Base-by-base conservation (phyloP, 2,113 vertebrate species). In the Prionailurus viverrinus region DNA sequence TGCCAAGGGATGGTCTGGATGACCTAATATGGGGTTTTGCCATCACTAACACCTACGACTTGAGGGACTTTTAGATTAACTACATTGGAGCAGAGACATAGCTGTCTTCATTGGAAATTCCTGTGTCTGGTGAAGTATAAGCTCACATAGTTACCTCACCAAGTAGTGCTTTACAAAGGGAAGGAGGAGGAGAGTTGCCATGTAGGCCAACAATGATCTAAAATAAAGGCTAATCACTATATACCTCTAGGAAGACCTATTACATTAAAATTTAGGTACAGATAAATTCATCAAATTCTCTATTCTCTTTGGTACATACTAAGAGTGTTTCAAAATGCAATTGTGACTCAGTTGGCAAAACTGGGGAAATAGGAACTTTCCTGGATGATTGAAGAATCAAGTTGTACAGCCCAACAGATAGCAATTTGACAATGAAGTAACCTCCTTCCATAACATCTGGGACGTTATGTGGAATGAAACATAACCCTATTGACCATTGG, bases 181-280 rank as follows among this genome's bases (percentile, higher is more conserved):
- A 78, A 36, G 14, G 45, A 48, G 14, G 45, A 48, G 74, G 53
- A 10, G 61, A 66, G 3, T 45, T 90, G 55, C 16, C 29, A 0
- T 21, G 55, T 15, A n/a, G 68, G 93, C 94, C 81, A 96, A 93
- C 51, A 85, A 31, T 94, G 96, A 98, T 66, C 81, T 97, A 76
- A 94, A 96, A 39, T 48, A 65, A 81, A 92, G 69, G 21, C 68
- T 23, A 39, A 55, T 85, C 55, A 23, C 5, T 27, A 3, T 71
- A 29, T 53, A 16, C 51, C 31, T 41, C 80, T 68, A 48, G 74
- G 19, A 58, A 94, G 68, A 76, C 5, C 45, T 84, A 25, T 55
- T 90, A 41, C 13, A 29, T 25, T 41, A 48, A 78, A 92, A 83
- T 9, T 23, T 73, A 53, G 45, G 11, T 58, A 41, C n/a, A 94